A percentile compares a stretch with the other conserved stretches of the same genome.
phyloP scores from a whole-genome alignment of 2,797 vertebrate genomes.

The Euphonia xanthogaster region DNA sequence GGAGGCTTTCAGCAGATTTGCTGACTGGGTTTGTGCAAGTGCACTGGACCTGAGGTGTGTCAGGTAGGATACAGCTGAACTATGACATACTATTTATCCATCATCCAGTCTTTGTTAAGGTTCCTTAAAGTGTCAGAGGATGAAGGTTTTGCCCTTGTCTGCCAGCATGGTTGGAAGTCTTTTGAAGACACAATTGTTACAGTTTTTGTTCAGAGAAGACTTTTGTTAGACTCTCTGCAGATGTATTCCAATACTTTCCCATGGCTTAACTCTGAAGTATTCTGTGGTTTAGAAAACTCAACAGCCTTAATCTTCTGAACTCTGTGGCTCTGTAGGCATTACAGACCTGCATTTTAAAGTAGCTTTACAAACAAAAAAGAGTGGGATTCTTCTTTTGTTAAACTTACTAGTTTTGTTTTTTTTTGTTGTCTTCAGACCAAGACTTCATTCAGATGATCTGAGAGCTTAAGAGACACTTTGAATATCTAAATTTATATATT shows the following conservation, averaged over 20 bases:
- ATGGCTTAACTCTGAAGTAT: background rate
- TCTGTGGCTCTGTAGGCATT: background rate
- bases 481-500: background rate
- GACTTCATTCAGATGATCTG: background rate
- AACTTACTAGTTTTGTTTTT: background rate
- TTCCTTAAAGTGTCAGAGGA: background rate
- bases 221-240: background rate
- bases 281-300: background rate
- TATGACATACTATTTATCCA: background rate
- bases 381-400: background rate
- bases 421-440: background rate
- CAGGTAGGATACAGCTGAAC: background rate
- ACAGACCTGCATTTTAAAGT: background rate
- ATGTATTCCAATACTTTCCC: background rate
- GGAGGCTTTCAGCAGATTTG: background rate
- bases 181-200: background rate
- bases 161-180: background rate
- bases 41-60: background rate
- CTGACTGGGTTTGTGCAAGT: background rate
- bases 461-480: background rate
- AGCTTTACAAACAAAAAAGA: background rate
- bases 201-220: background rate
- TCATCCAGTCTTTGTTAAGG: background rate
- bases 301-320: background rate
- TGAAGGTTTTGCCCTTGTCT: background rate